Evolutionary conservation across 2,113 vertebrate species (phyloP).

Genomic region (Myiagra hebetior): DNA sequence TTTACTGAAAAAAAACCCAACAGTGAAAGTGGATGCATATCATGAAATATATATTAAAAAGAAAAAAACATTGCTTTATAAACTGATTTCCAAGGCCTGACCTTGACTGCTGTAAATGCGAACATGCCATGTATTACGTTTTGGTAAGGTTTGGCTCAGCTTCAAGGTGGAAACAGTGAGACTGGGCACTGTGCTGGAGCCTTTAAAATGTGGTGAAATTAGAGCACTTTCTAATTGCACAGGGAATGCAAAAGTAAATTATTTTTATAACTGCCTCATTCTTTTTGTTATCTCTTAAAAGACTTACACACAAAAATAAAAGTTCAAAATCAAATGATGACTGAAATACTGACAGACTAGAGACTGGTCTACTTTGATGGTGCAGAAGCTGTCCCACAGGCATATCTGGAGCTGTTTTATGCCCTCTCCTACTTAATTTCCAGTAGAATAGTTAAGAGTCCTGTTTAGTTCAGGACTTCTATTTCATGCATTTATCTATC

Average conservation of each 20-base stretch:
- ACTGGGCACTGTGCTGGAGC: not conserved
- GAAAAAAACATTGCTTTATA: not conserved
- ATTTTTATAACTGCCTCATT: not conserved
- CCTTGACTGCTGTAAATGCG: not conserved
- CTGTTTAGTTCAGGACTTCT: not conserved
- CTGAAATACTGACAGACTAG: not conserved
- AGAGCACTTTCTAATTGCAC: not conserved
- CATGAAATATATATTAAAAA: not conserved
- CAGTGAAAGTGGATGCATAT: accelerated
- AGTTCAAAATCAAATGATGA: not conserved
- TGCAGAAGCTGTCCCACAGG: not conserved
- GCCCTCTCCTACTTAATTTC: not conserved
- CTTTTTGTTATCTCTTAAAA: not conserved
- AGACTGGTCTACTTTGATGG: not conserved
- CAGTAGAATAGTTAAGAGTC: not conserved
- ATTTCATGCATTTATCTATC: not conserved
- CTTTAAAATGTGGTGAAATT: not conserved
- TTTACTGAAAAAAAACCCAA: not conserved
- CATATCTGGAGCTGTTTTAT: not conserved
- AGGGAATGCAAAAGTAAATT: not conserved
- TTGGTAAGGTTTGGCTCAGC: not conserved
- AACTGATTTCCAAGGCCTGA: not conserved
- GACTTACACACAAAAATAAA: not conserved
- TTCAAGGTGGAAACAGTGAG: not conserved
- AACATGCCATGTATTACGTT: not conserved